A percentile compares a stretch with the other conserved stretches of the same genome.
These are phyloP conservation scores for Loripinus fragilis DNA, from an alignment of 2,888 invertebrate species.

Conservation along the genomic window DNA sequence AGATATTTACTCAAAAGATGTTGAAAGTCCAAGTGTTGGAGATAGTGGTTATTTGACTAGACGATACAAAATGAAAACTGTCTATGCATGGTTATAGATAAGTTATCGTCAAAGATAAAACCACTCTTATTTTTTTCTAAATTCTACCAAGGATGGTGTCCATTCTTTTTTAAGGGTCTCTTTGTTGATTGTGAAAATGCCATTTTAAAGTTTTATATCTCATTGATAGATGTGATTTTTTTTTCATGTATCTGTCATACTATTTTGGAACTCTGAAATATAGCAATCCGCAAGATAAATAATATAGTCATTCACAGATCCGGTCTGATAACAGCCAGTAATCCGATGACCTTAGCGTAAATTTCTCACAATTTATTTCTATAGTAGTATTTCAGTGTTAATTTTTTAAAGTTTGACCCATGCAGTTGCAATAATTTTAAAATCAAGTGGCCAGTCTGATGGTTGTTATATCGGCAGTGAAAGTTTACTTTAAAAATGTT, in stretches of 20 bases:
- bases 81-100: neutral
- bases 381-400: neutral
- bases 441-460: no score
- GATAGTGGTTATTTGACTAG: conserved; percentile 22
- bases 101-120: no score
- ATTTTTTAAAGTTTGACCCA: neutral
- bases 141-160: no score
- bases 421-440: no score
- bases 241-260: no score
- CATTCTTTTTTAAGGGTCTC: no score
- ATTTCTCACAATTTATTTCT: neutral
- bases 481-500: no score
- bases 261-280: neutral
- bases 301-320: conserved; percentile 19
- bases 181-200: no score
- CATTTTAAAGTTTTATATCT: no score
- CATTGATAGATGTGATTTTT: no score
- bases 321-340: neutral
- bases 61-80: conserved; percentile 1
- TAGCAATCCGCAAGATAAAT: neutral
- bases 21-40: conserved; percentile 51
- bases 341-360: neutral
- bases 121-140: no score
- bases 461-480: no score
- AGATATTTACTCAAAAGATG: conserved; percentile 22